Evolutionary conservation across 2,888 invertebrate species (phyloP).

Genomic region (Agrochola lota): DNA sequence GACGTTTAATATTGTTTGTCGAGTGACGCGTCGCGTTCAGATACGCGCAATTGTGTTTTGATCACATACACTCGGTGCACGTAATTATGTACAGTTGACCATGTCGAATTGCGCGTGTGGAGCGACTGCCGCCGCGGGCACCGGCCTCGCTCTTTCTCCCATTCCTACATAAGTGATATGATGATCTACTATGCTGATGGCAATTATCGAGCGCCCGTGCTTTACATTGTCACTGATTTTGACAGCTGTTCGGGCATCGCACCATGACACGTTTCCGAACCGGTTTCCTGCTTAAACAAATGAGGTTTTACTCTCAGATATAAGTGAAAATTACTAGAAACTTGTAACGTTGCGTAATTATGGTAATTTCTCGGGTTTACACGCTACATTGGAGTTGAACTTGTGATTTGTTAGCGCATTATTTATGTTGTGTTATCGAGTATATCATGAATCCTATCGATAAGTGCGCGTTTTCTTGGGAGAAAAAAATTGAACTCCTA

Average conservation of each 20-base stretch:
- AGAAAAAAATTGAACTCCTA: no score
- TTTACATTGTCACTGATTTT: constrained; percentile 75
- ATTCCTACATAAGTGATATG: constrained; percentile 86
- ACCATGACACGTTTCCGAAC: constrained; percentile 59
- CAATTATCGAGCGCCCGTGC: constrained; percentile 79
- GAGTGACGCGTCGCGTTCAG: constrained; percentile 67
- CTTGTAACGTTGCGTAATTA: constrained; percentile 69
- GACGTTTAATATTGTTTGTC: constrained; percentile 72
- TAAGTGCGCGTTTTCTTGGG: background rate
- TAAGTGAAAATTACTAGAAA: constrained; percentile 72
- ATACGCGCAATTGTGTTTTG: constrained; percentile 73
- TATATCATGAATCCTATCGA: background rate
- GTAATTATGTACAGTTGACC: constrained; percentile 88
- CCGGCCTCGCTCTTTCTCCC: constrained; percentile 88
- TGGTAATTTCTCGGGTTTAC: constrained; percentile 68
- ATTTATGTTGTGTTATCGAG: constrained; percentile 20
- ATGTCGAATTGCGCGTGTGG: constrained; percentile 89
- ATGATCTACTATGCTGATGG: constrained; percentile 81
- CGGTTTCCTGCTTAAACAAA: constrained; percentile 66
- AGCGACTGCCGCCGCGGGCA: constrained; percentile 85
- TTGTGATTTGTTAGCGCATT: constrained; percentile 32
- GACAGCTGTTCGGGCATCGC: constrained; percentile 70
- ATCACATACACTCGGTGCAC: constrained; percentile 74
- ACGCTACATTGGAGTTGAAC: constrained; percentile 52
- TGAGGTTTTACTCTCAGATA: constrained; percentile 57